Base-by-base conservation (phyloP, 37 sponge, comb jelly and placozoan species). In the Agelas oroides region DNA sequence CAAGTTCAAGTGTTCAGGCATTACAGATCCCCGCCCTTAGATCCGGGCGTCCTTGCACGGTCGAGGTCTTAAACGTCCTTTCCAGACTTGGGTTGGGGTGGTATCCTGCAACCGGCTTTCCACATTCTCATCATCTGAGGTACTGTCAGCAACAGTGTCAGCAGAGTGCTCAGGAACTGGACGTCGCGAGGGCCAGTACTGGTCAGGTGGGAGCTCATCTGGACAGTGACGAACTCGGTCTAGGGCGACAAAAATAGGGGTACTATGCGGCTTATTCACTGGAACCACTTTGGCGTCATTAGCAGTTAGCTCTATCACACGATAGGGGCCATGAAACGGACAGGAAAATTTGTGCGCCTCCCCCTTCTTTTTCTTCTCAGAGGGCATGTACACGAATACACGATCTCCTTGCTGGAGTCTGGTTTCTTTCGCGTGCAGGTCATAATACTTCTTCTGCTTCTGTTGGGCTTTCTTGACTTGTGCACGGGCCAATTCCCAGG, bases 371-470 rank as follows among this genome's bases (percentile, higher is more conserved):
- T 34, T 76, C 20, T 38, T 57, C 14, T 38, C 90, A 30, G 84
- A 64, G 38, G 90, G 90, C 52, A 72, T 83, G 67, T 57, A 83
- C 34, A 89, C 71, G 33, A 83, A 89, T 5, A 78, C 84, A 32
- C 84, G 54, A 2, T 89, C 79, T 19, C 90, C 90, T 24, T 23
- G 67, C 18, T 16, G 13, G 37, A 89, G 78, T 2, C 21, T 20
- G 3, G 73, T 5, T 1, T 52, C 5, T 0, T 30, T 61, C 34
- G 19, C 30, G 0, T 62, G 8, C 18, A 39, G 57, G 66, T 90
- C 90, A 71, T 90, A 79, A 46, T 65, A 32, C 1, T 24, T 5
- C 75, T 84, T 84, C 53, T 90, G 90, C 12, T 31, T 59, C 67
- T 79, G 60, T 33, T 90, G 90, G 28, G 85, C 90, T 25, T 64